Evolutionary conservation across 2,888 invertebrate genomes (phyloP).

Genomic region (Ichneumon xanthorius): DNA sequence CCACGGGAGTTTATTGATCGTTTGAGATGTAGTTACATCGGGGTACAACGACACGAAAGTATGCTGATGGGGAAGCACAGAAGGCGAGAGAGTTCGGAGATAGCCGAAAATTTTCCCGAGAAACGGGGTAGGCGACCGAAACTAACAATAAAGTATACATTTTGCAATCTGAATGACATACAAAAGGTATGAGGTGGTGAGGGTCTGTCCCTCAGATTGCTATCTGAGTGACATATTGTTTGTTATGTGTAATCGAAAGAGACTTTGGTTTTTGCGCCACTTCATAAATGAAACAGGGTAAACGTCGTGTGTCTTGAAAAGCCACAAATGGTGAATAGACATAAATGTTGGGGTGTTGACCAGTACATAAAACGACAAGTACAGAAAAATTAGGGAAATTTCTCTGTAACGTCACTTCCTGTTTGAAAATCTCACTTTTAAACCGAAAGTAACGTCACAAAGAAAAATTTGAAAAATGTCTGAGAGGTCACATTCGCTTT

Average conservation of each 20-base stretch:
- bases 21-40: neutral
- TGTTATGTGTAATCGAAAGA: conserved; percentile 12
- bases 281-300: conserved; percentile 4
- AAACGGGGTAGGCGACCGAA: conserved; percentile 25
- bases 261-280: neutral
- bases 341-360: neutral
- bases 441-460: too few species aligned
- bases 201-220: neutral
- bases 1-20: neutral
- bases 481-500: too few species aligned
- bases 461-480: too few species aligned
- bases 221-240: neutral
- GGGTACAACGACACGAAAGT: neutral
- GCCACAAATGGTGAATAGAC: neutral
- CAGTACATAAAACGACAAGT: too few species aligned
- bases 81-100: neutral
- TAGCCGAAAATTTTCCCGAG: conserved; percentile 26
- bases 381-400: too few species aligned
- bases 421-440: too few species aligned
- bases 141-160: conserved; percentile 19
- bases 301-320: neutral
- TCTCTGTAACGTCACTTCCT: too few species aligned
- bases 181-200: too few species aligned
- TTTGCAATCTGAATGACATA: conserved; percentile 5
- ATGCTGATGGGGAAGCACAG: neutral